Percentiles rank a stretch among this genome's conserved stretches.
phyloP scores from a whole-genome alignment of 2,797 vertebrate genomes.

The Gobio occitaniae region DNA sequence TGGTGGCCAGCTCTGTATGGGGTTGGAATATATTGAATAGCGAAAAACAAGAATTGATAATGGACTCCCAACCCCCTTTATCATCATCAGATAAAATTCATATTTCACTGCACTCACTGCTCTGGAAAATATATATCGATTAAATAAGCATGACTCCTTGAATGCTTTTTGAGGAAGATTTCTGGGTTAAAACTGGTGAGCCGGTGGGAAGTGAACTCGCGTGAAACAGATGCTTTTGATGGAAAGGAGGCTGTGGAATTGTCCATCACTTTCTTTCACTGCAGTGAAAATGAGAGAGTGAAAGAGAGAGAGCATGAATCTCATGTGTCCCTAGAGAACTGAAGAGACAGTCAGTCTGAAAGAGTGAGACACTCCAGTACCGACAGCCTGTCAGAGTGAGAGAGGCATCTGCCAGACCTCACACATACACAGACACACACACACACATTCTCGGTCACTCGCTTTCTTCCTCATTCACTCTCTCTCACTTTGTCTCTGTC shows the following conservation, averaged over 20 bases:
- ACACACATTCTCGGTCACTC: slow-evolving; percentile 36
- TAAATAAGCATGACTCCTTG: slow-evolving; percentile 54
- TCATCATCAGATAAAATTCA: slow-evolving; percentile 48
- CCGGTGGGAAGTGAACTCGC: slow-evolving; percentile 47
- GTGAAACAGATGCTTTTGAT: slow-evolving; percentile 54
- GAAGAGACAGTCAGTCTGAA: slow-evolving; percentile 44
- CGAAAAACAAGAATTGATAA: slow-evolving; percentile 30
- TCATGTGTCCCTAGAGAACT: slow-evolving; percentile 21
- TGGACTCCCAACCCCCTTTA: slow-evolving; percentile 30
- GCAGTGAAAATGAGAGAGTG: slow-evolving; percentile 28
- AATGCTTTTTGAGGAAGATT: slow-evolving; percentile 35
- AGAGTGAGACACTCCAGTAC: slow-evolving; percentile 49
- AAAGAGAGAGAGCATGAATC: slow-evolving; percentile 40
- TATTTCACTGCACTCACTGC: slow-evolving; percentile 31
- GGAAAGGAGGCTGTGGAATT: slow-evolving; percentile 40
- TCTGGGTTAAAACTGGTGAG: slow-evolving; percentile 53
- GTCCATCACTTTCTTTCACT: slow-evolving; percentile 33
- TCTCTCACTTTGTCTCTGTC: slow-evolving; percentile 34
- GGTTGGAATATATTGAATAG: slow-evolving; percentile 22
- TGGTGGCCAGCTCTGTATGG: slow-evolving; percentile 14
- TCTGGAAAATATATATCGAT: slow-evolving; percentile 51
- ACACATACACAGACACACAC: slow-evolving; percentile 46
- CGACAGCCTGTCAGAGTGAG: slow-evolving; percentile 56
- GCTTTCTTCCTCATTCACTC: slow-evolving; percentile 24
- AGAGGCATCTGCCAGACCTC: slow-evolving; percentile 56